Base-by-base conservation (phyloP, 2,797 vertebrate genomes). In the Falco columbarius region DNA sequence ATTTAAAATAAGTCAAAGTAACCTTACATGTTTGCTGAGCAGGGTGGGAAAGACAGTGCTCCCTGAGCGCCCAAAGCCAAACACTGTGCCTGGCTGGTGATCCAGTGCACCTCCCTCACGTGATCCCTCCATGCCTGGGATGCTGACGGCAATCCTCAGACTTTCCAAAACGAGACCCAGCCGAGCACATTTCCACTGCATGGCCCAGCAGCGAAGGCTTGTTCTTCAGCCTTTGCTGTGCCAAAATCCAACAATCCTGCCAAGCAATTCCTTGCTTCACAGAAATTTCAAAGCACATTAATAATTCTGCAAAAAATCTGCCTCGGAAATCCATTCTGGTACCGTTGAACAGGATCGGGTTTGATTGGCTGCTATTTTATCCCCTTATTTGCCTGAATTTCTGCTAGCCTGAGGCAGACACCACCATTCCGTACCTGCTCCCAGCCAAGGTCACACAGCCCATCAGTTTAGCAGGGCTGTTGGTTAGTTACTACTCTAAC, bases 151-250 rank as follows among this genome's bases (percentile, higher is more conserved):
- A 81, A 55, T 17, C 34, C 81, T 66, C 70, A 77, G 13, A 4
- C 51, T 74, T 81, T 47, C 61, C 79, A 91, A 59, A 81, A 77
- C 3, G 10, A 81, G 19, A 32, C 14, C 34, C 32, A 66, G 44
- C 65, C 84, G 86, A 77, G 38, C 38, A 55, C n/a, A 8, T 32
- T 94, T 42, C 42, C 6, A 6, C 38, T n/a, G 34, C 76, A 65
- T 61, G 51, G 63, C 51, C 36, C 46, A 65, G 46, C 59, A 73
- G 42, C 2, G 1, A 75, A 36, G 13, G 19, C 40, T 80, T 3
- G 1, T 34, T 20, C 44, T 75, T 65, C 65, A 73, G 46, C 42
- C 47, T 46, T 54, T 56, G 4, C 1, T 0, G 14, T 0, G 1
- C 61, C 94, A 86, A 91, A 81, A 70, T 7, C 29, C 81, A 95